A percentile compares a stretch with the other conserved stretches of the same genome.
Conservation (phyloP, 2,113 vertebrate genomes). For the Podilymbus podiceps region DNA sequence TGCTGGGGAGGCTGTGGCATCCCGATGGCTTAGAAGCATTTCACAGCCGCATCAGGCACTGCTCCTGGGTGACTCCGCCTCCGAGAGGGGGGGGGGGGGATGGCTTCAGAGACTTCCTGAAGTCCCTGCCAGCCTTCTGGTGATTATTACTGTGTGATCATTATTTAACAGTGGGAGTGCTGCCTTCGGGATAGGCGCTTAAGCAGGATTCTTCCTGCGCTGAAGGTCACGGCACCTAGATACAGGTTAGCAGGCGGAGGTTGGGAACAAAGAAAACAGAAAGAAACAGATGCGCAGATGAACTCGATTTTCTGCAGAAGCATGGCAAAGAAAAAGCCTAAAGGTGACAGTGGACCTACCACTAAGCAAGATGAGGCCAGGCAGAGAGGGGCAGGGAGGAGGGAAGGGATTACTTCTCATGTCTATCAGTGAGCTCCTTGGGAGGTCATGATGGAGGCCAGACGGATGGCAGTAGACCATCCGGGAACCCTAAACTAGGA, state of each 20-base stretch:
- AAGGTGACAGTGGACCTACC: background rate
- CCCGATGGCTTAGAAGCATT: background rate
- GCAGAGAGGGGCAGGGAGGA: background rate
- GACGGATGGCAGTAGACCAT: background rate
- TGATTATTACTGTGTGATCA: background rate
- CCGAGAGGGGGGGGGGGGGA: background rate
- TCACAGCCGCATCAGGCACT: background rate
- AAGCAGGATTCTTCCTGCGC: background rate
- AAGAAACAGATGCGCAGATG: background rate
- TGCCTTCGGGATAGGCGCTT: background rate
- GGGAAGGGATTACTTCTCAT: background rate
- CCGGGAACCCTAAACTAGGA: background rate
- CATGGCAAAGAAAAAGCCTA: background rate
- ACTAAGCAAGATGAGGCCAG: background rate
- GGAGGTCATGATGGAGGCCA: background rate
- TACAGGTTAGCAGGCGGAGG: background rate
- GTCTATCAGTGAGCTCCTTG: background rate
- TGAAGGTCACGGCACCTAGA: background rate
- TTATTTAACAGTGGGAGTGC: background rate
- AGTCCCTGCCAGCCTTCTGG: background rate
- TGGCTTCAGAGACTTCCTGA: background rate
- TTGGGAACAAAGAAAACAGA: background rate
- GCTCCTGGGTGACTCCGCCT: background rate
- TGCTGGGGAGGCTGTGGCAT: constrained; percentile 17
- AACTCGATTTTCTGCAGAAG: background rate